Evolutionary conservation across 2,113 vertebrate species (phyloP), one percentile per base, ranked within the genome.

Genomic region (Gopherus flavomarginatus): DNA sequence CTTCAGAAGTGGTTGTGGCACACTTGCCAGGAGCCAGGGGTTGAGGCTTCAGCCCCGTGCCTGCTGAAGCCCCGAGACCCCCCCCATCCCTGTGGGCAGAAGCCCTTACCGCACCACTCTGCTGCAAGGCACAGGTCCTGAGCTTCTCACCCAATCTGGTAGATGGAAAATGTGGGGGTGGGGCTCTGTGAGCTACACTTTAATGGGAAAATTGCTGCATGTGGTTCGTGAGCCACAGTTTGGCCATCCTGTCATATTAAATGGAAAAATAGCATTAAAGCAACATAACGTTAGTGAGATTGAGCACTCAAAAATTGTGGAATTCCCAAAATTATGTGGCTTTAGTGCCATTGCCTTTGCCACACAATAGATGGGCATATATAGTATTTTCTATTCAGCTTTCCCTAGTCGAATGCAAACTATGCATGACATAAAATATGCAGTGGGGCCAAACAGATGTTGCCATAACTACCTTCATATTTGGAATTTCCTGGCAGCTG

Each of bases 371-470:
- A 1, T 17, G 1, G 65, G 19, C n/a, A 38, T 4, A 2, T 11
- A 3, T 49, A 38, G 10, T 56, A 52, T 44, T 54, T 90, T 62
- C 17, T 88, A 22, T 22, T n/a, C 65, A 77, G 27, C 10, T 35
- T 65, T n/a, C 27, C 26, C 54, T 22, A 1, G 11, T 38, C 78
- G 31, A 42, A 3, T 11, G 26, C 50, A 1, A 5, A 0, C 9
- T 42, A 16, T 0, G 1, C 3, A 0, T 12, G 17, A 1, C 19
- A 17, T 21, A 44, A 50, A 86, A 56, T 11, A 21, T 31, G 42
- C 35, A 42, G 81, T 0, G 0, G 27, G 22, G 77, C 42, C 59
- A 90, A 85, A 38, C n/a, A 17, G 1, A 0, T 0, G 13, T 56
- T 94, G 24, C 53, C 54, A n/a, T 52, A 52, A 50, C 42, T 83